Base-by-base conservation (phyloP, 2,888 invertebrate genomes). In the Dorcus hopei region DNA sequence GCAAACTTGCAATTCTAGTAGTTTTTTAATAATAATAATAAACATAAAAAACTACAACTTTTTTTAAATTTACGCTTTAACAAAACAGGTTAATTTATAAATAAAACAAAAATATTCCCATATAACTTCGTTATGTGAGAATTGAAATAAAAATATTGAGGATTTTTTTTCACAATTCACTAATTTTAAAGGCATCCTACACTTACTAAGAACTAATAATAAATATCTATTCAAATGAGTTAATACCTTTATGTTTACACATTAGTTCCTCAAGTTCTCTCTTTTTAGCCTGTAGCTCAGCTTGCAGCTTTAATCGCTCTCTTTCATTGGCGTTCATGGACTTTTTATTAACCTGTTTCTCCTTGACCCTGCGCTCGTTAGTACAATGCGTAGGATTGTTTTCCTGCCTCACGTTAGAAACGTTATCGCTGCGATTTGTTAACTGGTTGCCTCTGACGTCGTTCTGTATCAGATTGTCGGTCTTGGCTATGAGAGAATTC, bases 191-290 rank as follows among this genome's bases (percentile, higher is more conserved):
- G n/a, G n/a, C n/a, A n/a, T n/a, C n/a, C n/a, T n/a, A n/a, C n/a
- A n/a, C 14, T 14, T 14, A 14, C 14, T 14, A 14, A 9, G 45
- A 19, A 45, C 3, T 16, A 45, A 45, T 45, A 19, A 19, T 9
- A 45, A 45, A 45, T 16, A 45, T 43, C 14, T 8, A 43, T 9
- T 45, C 16, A 19, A 14, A 45, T 9, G 14, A 9, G 9, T 41
- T 5, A 9, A 9, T 19, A 78, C 78, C 77, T 72, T 77, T 78
- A 80, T 85, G 86, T 73, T 87, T 88, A 62, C 85, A 83, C 75
- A 87, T 83, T 47, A 87, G 77, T 54, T 85, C 83, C 67, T 88
- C 88, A 2, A 88, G 76, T 65, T 87, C 87, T 9, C 84, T 78
- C 70, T 85, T 85, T 71, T 87, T 88, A 49, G 85, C 84, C 9